Conservation (phyloP, 2,888 invertebrate species). For the Pediacus dermestoides region DNA sequence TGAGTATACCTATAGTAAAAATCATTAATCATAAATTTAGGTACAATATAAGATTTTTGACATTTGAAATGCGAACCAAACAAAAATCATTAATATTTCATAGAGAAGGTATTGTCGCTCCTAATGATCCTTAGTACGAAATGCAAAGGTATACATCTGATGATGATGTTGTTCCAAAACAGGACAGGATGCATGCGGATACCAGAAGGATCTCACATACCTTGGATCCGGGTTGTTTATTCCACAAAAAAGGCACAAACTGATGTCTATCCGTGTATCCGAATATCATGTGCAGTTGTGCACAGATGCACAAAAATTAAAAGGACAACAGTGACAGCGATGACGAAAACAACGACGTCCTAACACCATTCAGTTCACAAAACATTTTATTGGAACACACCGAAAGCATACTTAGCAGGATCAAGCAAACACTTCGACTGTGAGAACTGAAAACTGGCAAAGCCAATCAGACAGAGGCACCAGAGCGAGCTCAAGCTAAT, state of each 20-base stretch:
- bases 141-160: slow-evolving; percentile 31
- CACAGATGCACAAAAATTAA: too few relatives aligned
- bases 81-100: slow-evolving; percentile 55
- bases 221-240: slow-evolving; percentile 21
- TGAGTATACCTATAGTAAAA: slow-evolving; percentile 38
- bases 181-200: too few relatives aligned
- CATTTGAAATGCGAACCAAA: slow-evolving; percentile 47
- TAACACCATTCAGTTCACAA: slow-evolving; percentile 37
- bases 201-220: too few relatives aligned
- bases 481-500: slow-evolving; percentile 51
- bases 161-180: too few relatives aligned
- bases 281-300: too few relatives aligned
- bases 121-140: slow-evolving; percentile 39
- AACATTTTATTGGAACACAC: slow-evolving; percentile 35
- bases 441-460: slow-evolving; percentile 48
- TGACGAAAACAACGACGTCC: slow-evolving; percentile 35
- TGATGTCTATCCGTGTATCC: slow-evolving; percentile 27
- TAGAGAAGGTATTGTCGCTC: slow-evolving; percentile 47
- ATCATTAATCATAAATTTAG: slow-evolving; percentile 51
- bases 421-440: slow-evolving; percentile 42
- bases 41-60: slow-evolving; percentile 49
- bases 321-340: too few relatives aligned
- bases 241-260: slow-evolving; percentile 22
- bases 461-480: slow-evolving; percentile 52
- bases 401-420: slow-evolving; percentile 38